phyloP scores from a whole-genome alignment of 2,888 invertebrate species.

The Luffia ferchaultella region DNA sequence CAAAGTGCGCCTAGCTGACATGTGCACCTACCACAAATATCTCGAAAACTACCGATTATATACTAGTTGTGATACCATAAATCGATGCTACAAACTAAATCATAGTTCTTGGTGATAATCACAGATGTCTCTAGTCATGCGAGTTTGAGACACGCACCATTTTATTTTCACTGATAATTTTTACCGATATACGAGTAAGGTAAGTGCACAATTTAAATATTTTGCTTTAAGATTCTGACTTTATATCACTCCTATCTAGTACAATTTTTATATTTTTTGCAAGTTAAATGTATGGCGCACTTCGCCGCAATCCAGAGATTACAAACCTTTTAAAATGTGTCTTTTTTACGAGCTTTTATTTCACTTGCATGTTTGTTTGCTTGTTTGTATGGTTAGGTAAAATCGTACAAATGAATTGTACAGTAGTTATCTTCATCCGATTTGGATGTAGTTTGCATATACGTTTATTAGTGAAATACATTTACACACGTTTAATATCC shows the following conservation, averaged over 20 bases:
- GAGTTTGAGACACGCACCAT: slow-evolving; percentile 3
- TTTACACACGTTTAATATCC: background rate
- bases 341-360: background rate
- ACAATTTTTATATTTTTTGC: slow-evolving; percentile 3
- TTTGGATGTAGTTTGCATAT: too few species aligned
- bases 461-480: too few species aligned
- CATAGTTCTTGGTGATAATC: slow-evolving; percentile 3
- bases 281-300: slow-evolving; percentile 5
- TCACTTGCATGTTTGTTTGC: too few species aligned
- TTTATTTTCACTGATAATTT: slow-evolving; percentile 5
- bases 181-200: slow-evolving; percentile 1
- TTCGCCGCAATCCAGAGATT: background rate
- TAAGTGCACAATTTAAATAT: slow-evolving; percentile 7
- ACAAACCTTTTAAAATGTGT: background rate
- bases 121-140: slow-evolving; percentile 1
- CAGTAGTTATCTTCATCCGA: background rate
- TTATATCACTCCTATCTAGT: slow-evolving; percentile 8
- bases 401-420: background rate
- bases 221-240: slow-evolving; percentile 4
- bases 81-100: slow-evolving; percentile 2
- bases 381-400: background rate
- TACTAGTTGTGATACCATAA: background rate
- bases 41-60: slow-evolving; percentile 1
- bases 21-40: slow-evolving; percentile 1
- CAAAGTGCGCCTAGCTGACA: too few species aligned